phyloP scores from a whole-genome alignment of 2,888 invertebrate genomes.

The Druceiella hillmani region DNA sequence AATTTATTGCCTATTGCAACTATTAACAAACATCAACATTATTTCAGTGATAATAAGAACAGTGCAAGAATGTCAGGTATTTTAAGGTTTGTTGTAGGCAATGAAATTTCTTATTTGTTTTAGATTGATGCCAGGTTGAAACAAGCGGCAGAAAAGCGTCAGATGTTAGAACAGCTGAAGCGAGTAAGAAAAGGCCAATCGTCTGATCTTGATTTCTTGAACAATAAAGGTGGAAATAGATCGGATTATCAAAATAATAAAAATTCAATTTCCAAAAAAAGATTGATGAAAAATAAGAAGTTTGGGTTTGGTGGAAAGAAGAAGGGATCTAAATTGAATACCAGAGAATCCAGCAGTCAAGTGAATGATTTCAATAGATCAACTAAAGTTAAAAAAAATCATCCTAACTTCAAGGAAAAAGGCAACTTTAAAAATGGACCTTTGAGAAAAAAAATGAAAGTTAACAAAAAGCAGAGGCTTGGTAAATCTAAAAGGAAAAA shows the following conservation, averaged over 20 bases:
- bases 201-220: constrained; percentile 73
- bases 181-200: constrained; percentile 84
- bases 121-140: constrained; percentile 78
- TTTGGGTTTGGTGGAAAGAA: constrained; percentile 97
- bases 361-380: constrained; percentile 54
- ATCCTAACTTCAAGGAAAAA: no score
- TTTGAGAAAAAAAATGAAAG: constrained; percentile 38
- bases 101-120: constrained; percentile 19
- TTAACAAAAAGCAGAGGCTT: constrained; percentile 46
- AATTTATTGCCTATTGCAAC: no score
- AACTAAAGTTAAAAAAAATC: constrained; percentile 34
- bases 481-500: constrained; percentile 45
- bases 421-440: constrained; percentile 24
- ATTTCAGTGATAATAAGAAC: no score
- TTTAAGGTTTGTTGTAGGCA: no score
- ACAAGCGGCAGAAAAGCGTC: constrained; percentile 85
- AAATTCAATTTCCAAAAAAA: constrained; percentile 34
- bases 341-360: constrained; percentile 69
- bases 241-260: constrained; percentile 39
- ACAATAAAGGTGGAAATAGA: constrained; percentile 40
- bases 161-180: constrained; percentile 88
- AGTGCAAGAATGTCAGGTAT: no score
- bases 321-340: constrained; percentile 82
- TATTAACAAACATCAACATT: no score
- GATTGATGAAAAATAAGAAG: constrained; percentile 72